phyloP scores from a whole-genome alignment of 1,140 invertebrate species.

The Heliothis subflexa region DNA sequence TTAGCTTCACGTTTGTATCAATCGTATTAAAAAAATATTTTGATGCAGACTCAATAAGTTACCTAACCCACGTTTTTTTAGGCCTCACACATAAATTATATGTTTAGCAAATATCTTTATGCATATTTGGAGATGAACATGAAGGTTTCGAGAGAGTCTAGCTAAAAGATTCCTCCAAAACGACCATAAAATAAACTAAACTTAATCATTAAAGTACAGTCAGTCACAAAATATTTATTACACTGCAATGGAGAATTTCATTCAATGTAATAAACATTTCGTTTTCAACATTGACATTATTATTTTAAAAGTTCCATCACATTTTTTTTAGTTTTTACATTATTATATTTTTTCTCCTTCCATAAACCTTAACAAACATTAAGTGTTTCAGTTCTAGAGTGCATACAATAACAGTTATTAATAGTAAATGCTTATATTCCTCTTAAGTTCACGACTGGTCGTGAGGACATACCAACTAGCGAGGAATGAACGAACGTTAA shows the following conservation, averaged over 20 bases:
- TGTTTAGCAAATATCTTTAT: no score
- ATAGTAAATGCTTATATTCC: slow-evolving; percentile 46
- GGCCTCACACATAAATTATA: no score
- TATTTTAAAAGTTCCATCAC: background rate
- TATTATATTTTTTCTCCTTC: slow-evolving; percentile 30
- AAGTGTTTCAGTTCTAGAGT: slow-evolving; percentile 38
- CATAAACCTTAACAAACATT: slow-evolving; percentile 37
- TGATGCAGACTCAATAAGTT: background rate
- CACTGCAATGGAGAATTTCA: slow-evolving; percentile 5
- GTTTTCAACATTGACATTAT: background rate
- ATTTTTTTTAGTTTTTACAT: slow-evolving; percentile 36
- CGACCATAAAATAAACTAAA: slow-evolving; percentile 21
- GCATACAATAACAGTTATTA: slow-evolving; percentile 35
- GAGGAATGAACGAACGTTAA: slow-evolving; percentile 46
- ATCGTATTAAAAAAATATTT: no score
- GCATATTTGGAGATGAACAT: no score
- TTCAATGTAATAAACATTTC: slow-evolving; percentile 2
- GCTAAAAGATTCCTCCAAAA: slow-evolving; percentile 17
- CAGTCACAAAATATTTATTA: slow-evolving; percentile 16
- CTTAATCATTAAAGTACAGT: slow-evolving; percentile 32
- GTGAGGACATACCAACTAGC: slow-evolving; percentile 32
- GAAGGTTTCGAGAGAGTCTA: no score
- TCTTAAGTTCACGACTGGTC: background rate
- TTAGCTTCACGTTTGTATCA: background rate
- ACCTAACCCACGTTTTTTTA: no score